Conservation (phyloP, 2,888 invertebrate genomes). For the Eilema caniola region DNA sequence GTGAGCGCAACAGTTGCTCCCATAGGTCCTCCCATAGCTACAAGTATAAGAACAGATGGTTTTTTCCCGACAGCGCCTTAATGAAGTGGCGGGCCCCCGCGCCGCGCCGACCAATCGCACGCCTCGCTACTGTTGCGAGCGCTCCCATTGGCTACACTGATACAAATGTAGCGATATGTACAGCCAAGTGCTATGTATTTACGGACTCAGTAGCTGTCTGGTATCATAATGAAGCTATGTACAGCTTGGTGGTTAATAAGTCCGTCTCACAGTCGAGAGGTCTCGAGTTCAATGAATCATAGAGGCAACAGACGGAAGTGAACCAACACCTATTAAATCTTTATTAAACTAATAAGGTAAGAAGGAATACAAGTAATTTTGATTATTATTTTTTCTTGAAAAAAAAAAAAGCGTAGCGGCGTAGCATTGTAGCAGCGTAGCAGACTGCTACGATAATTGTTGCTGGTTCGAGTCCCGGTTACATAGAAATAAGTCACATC, state of each 20-base stretch:
- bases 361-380: too few species aligned
- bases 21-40: conserved; percentile 5
- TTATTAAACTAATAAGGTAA: too few species aligned
- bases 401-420: background rate
- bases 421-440: too few species aligned
- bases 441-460: too few species aligned
- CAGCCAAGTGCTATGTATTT: background rate
- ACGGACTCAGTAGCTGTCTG: too few species aligned
- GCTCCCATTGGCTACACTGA: conserved; percentile 53
- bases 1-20: background rate
- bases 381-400: too few species aligned
- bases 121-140: conserved; percentile 53
- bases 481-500: too few species aligned
- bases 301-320: too few species aligned
- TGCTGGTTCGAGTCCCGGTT: too few species aligned
- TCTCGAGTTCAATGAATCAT: too few species aligned
- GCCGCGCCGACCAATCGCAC: conserved; percentile 48
- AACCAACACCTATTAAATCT: too few species aligned
- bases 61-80: conserved; percentile 37
- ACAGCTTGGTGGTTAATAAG: background rate
- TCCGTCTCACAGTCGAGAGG: background rate
- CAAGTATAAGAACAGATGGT: conserved; percentile 1
- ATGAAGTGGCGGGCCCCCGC: conserved; percentile 55
- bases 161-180: conserved; percentile 7
- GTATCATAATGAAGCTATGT: too few species aligned